These are phyloP conservation scores for Bostrychus sinensis DNA, from an alignment of 2,113 vertebrate species.

Conservation along the genomic window DNA sequence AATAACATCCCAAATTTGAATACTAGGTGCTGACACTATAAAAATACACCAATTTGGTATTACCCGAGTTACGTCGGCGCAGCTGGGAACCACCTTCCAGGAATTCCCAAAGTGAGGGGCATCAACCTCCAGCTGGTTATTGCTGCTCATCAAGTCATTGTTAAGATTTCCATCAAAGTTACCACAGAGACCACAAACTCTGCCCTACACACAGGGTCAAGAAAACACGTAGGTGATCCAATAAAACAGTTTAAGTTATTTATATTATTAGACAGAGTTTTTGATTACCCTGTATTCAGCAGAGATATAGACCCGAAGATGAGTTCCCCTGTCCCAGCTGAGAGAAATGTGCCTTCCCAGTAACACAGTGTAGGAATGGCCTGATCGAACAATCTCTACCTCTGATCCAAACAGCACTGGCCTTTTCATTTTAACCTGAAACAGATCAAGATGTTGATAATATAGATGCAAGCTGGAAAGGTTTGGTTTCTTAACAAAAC, in stretches of 20 bases:
- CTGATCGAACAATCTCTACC: constrained; percentile 88
- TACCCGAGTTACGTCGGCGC: constrained; percentile 90
- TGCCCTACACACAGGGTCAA: constrained; percentile 74
- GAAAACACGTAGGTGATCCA: background rate
- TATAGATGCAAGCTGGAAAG: too few relatives aligned
- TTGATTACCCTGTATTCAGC: constrained; percentile 82
- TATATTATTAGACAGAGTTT: background rate
- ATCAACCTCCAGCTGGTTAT: constrained; percentile 90
- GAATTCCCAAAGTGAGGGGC: constrained; percentile 92
- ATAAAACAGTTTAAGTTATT: background rate
- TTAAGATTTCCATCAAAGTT: constrained; percentile 94
- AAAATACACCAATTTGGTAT: background rate
- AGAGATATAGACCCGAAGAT: constrained; percentile 86
- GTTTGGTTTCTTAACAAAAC: background rate
- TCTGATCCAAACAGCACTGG: constrained; percentile 78
- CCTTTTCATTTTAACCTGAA: constrained; percentile 86
- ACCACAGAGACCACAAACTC: constrained; percentile 94
- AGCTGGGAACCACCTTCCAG: constrained; percentile 89
- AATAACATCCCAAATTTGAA: too few relatives aligned
- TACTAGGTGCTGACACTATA: background rate
- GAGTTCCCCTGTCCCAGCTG: constrained; percentile 88
- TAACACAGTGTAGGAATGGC: constrained; percentile 86
- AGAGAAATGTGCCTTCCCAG: constrained; percentile 86
- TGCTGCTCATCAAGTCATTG: constrained; percentile 94
- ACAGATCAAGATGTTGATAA: constrained; percentile 1